Base-by-base conservation (phyloP, 2,797 vertebrate genomes). In the Diplodus puntazzo region DNA sequence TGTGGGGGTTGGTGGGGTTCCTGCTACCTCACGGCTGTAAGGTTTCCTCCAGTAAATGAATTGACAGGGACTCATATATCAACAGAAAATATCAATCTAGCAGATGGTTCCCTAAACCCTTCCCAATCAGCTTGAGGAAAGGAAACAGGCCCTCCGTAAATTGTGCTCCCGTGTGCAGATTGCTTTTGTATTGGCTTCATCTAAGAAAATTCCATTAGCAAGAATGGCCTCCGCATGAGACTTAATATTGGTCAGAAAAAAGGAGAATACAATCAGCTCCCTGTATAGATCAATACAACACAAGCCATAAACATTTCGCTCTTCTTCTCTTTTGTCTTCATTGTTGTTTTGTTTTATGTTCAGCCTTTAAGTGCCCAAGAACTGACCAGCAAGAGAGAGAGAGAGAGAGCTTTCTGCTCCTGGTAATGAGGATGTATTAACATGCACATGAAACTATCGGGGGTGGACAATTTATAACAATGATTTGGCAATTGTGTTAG, bases 181-280 rank as follows among this genome's bases (percentile, higher is more conserved):
- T 61, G 73, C n/a, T 60, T 82, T 84, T 73, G 23, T 59, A 71
- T 52, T 89, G 78, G 76, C 76, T 78, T 80, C 75, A 77, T 87
- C 73, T 82, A 65, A 83, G 70, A 70, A 80, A 88, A 84, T 54
- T 52, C 66, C 73, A 87, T 87, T 86, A 83, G 52, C 59, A 69
- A 0, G 20, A 74, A 76, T 59, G 18, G 52, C n/a, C 27, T 66
- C 21, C 9, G 50, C 20, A 46, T 50, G 45, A 79, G 55, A 70
- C 42, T 67, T 68, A 5, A 73, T 79, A 81, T 83, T 75, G 30
- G 43, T 75, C 10, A 42, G 11, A 66, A 80, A 60, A 50, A 68
- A 17, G 39, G 18, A 3, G 11, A 48, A 70, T 53, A 52, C 30
- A 73, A 6, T 45, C 39, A 70, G 49, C 17, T n/a, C 43, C 11